Conservation (phyloP, 2,888 invertebrate species). For the Calameuta pallipes region DNA sequence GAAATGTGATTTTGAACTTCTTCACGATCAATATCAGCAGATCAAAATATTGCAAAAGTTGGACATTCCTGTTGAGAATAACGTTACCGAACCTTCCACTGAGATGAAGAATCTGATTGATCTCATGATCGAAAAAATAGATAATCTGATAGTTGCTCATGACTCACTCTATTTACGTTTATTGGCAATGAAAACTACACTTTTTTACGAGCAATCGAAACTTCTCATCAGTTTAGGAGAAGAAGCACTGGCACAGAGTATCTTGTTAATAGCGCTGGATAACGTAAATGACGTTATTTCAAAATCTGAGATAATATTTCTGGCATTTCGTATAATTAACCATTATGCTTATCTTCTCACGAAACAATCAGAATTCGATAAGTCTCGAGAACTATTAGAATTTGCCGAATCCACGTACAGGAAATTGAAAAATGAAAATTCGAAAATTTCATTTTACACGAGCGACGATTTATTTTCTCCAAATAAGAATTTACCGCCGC, state of each 20-base stretch:
- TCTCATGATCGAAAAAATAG: slow-evolving; percentile 23
- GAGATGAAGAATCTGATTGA: slow-evolving; percentile 22
- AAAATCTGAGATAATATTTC: slow-evolving; percentile 57
- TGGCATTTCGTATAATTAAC: slow-evolving; percentile 71
- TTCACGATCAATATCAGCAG: slow-evolving; percentile 27
- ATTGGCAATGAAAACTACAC: slow-evolving; percentile 33
- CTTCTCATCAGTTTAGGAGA: slow-evolving; percentile 25
- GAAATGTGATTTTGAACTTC: slow-evolving; percentile 14
- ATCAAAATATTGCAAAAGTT: slow-evolving; percentile 24
- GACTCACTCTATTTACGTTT: slow-evolving; percentile 19
- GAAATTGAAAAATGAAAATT: slow-evolving; percentile 59
- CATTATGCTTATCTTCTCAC: slow-evolving; percentile 71
- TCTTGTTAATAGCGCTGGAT: slow-evolving; percentile 24
- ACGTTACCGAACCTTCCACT: not conserved
- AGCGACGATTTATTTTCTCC: slow-evolving; percentile 71
- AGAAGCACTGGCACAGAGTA: slow-evolving; percentile 27
- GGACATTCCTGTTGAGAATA: slow-evolving; percentile 8
- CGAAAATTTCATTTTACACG: slow-evolving; percentile 62
- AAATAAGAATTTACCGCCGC: slow-evolving; percentile 58
- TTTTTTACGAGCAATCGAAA: slow-evolving; percentile 36
- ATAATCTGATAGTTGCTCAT: slow-evolving; percentile 11
- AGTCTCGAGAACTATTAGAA: slow-evolving; percentile 69
- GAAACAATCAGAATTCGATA: slow-evolving; percentile 68
- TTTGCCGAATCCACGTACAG: slow-evolving; percentile 67
- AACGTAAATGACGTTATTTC: slow-evolving; percentile 24